Evolutionary conservation across 2,797 vertebrate genomes (phyloP).

Genomic region (Cichlasoma orientale): DNA sequence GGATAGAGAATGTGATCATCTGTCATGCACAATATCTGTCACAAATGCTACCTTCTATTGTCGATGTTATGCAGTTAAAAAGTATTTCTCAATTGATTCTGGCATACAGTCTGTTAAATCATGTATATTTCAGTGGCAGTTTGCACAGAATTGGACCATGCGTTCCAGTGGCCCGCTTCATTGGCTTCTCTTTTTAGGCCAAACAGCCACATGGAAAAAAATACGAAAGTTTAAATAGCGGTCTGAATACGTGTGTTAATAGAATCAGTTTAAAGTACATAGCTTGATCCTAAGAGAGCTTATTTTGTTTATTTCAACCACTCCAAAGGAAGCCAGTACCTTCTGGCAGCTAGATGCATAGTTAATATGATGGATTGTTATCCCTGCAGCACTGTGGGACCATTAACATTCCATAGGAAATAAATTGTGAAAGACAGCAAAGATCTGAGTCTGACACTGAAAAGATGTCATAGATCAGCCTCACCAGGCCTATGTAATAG

Average conservation of each 20-base stretch:
- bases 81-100: constrained; percentile 9
- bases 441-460: constrained; percentile 10
- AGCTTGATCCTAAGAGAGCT: constrained; percentile 53
- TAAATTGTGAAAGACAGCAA: constrained; percentile 48
- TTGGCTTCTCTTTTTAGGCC: constrained; percentile 8
- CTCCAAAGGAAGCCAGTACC: constrained; percentile 59
- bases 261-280: constrained; percentile 51
- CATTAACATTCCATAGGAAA: constrained; percentile 71
- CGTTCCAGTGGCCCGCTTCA: not conserved
- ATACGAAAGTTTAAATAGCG: constrained; percentile 35
- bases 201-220: constrained; percentile 19
- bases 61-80: constrained; percentile 30
- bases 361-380: constrained; percentile 73
- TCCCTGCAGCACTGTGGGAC: constrained; percentile 50
- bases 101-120: constrained; percentile 20
- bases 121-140: constrained; percentile 11
- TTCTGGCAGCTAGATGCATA: constrained; percentile 62
- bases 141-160: constrained; percentile 17
- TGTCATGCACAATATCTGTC: not conserved
- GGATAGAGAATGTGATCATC: not conserved
- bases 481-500: not conserved
- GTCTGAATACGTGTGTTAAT: constrained; percentile 60
- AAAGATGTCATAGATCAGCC: not conserved
- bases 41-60: constrained; percentile 3
- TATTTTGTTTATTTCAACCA: constrained; percentile 55